Base-by-base conservation (phyloP, 2,113 vertebrate genomes). In the Pachyramphus minor region DNA sequence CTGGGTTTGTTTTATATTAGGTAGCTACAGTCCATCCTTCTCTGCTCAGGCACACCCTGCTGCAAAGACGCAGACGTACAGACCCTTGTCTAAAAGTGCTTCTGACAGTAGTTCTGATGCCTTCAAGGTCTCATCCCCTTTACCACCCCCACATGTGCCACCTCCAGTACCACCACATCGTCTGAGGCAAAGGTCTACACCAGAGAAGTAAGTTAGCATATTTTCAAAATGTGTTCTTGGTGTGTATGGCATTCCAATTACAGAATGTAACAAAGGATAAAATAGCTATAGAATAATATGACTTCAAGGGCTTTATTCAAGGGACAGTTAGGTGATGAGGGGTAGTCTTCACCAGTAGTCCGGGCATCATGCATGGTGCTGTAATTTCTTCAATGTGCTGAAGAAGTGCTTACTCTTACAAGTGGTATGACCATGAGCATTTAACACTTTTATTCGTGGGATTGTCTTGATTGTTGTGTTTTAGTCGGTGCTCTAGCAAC, bases 11-110 rank as follows among this genome's bases (percentile, higher is more conserved):
- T 94, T 87, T 86, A 23, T 41, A 39, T 93, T 81, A 99, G 99
- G 99, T 78, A 97, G 98, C 93, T 98, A 98, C 97, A 98, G 97
- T 64, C 86, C 97, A 8, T 90, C 97, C 58, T 96, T 97, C 95
- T 97, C 98, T 31, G 91, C 98, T 52, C 98, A 99, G 76, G 98
- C 99, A 66, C 99, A 99, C 92, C 99, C 99, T 6, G 98, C 99
- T 27, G 99, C 99, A 47, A 98, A 98, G 96, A 99, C 98, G 4
- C 99, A 99, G 95, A 99, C 99, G 0, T 99, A 99, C 98, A 98
- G 99, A 58, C 99, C 99, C 0, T 97, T 99, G 75, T 98, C 99
- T 93, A 99, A 99, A 97, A 99, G 99, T 11, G 97, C 98, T 91
- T 99, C 98, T 1, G 99, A 99, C 96, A 98, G 98, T 5, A 87